Percentiles rank a stretch among this genome's conserved stretches.
Evolutionary conservation across 2,888 invertebrate genomes (phyloP).

Genomic region (Frankliniella intonsa): DNA sequence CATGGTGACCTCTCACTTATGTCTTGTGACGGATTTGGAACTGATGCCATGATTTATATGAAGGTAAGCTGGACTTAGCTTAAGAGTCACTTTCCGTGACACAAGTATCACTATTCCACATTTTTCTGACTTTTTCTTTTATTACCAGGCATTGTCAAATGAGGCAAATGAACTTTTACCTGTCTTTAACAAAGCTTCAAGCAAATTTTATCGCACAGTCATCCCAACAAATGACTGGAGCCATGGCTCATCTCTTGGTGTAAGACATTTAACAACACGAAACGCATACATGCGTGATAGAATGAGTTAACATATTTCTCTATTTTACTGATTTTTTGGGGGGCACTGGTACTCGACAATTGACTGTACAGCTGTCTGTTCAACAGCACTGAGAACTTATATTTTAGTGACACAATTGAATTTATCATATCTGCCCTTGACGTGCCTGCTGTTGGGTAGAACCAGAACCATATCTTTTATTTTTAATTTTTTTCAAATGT

Average conservation of each 20-base stretch:
- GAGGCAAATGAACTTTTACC: constrained; percentile 97
- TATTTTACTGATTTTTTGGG: background rate
- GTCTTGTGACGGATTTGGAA: constrained; percentile 95
- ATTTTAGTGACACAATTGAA: background rate
- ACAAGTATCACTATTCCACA: background rate
- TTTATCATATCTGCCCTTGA: background rate
- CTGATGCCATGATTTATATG: constrained; percentile 92
- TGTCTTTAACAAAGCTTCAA: constrained; percentile 93
- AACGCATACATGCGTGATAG: constrained; percentile 22
- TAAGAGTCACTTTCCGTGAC: background rate
- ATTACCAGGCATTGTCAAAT: constrained; percentile 49
- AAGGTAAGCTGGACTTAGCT: constrained; percentile 62
- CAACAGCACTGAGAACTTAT: background rate
- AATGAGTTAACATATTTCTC: background rate
- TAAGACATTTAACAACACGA: background rate
- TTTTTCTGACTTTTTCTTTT: constrained; percentile 30
- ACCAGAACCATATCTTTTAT: background rate
- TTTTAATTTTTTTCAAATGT: no score
- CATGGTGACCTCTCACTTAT: constrained; percentile 91
- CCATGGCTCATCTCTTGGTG: background rate
- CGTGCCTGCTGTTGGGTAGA: background rate
- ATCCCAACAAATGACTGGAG: constrained; percentile 83
- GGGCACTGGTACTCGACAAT: constrained; percentile 19
- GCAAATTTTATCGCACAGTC: constrained; percentile 78
- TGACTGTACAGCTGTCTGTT: background rate